phyloP scores from a whole-genome alignment of 2,888 invertebrate species.

The Helleia helle region DNA sequence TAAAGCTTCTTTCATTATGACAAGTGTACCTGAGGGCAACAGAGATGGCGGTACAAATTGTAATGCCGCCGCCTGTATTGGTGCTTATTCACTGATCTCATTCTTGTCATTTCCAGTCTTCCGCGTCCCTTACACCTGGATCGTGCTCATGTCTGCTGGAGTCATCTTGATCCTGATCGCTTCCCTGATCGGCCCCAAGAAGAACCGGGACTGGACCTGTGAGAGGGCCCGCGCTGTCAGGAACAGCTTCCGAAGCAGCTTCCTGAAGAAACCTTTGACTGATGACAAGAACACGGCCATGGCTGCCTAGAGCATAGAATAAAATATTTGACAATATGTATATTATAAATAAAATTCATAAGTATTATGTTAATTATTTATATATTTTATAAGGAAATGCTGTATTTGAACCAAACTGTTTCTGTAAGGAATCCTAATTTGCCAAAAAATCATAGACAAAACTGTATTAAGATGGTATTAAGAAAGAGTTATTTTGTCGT shows the following conservation, averaged over 20 bases:
- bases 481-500: too few relatives aligned
- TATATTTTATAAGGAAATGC: too few relatives aligned
- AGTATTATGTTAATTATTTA: not conserved
- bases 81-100: too few relatives aligned
- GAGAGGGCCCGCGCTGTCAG: slow-evolving; percentile 28
- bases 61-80: too few relatives aligned
- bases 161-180: slow-evolving; percentile 25
- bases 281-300: slow-evolving; percentile 20
- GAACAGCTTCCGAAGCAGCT: slow-evolving; percentile 30
- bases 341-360: slow-evolving; percentile 1
- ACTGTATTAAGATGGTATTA: too few relatives aligned
- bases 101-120: slow-evolving; percentile 22
- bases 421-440: too few relatives aligned
- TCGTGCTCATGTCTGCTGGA: slow-evolving; percentile 24
- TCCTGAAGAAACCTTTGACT: slow-evolving; percentile 25
- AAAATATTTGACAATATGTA: not conserved
- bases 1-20: too few relatives aligned
- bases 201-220: slow-evolving; percentile 39
- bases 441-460: too few relatives aligned
- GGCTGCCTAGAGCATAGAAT: slow-evolving; percentile 15
- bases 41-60: too few relatives aligned
- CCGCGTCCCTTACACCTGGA: slow-evolving; percentile 23
- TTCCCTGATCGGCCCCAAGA: slow-evolving; percentile 30
- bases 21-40: too few relatives aligned
- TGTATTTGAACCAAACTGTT: too few relatives aligned